Percentiles rank a stretch among this genome's conserved stretches.
Evolutionary conservation across 1,140 invertebrate genomes (phyloP).

Genomic region (Drosophila chauvacae): DNA sequence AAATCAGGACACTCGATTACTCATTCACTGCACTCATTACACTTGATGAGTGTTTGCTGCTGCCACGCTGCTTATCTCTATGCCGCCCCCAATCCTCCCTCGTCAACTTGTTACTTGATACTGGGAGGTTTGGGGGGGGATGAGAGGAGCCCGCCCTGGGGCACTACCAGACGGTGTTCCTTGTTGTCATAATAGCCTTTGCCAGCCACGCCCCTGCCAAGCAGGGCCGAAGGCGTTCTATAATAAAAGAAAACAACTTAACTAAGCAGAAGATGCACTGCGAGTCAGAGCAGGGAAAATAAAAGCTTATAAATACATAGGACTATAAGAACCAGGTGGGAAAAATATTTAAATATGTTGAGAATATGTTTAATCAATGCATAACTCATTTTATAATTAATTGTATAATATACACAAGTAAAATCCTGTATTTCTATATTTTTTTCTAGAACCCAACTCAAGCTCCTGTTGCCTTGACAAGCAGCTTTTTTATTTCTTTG

Average conservation of each 20-base stretch:
- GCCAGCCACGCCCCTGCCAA: slow-evolving; percentile 45
- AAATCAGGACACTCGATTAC: slow-evolving; percentile 53
- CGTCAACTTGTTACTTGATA: slow-evolving; percentile 4
- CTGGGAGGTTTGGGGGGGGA: neutral
- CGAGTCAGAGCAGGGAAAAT: neutral
- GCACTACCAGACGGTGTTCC: slow-evolving; percentile 31
- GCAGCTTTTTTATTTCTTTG: slow-evolving; percentile 26
- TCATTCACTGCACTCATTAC: slow-evolving; percentile 49
- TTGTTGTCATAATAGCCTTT: slow-evolving; percentile 67
- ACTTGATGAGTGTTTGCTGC: slow-evolving; percentile 40
- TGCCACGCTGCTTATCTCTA: slow-evolving; percentile 47
- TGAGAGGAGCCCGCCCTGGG: neutral
- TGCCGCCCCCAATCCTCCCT: neutral
- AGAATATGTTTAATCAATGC: no score
- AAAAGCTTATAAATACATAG: neutral
- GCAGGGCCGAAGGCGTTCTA: slow-evolving; percentile 41
- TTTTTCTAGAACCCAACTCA: no score
- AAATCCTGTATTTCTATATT: neutral
- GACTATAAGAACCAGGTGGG: no score
- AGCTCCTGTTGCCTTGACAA: slow-evolving; percentile 58
- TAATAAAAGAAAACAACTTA: slow-evolving; percentile 80
- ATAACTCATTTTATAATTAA: neutral
- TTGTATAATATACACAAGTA: neutral
- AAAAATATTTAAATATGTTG: neutral
- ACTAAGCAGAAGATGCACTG: slow-evolving; percentile 53